phyloP scores from a whole-genome alignment of 2,888 invertebrate species.

The Pseudolycoriella hygida region DNA sequence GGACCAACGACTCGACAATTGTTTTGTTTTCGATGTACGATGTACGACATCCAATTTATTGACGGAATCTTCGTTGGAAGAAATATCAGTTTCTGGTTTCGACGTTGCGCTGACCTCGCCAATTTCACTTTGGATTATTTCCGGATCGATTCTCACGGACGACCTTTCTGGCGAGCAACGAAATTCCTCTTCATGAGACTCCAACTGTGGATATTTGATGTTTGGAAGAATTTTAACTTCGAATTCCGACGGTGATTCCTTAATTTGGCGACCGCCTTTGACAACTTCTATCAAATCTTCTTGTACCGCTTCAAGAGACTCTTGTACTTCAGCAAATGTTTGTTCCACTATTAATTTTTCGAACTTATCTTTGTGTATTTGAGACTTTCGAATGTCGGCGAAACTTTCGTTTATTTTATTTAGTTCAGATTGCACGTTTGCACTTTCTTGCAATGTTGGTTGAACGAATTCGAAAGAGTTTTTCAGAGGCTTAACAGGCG shows the following conservation, averaged over 20 bases:
- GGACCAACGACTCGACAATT: constrained; percentile 46
- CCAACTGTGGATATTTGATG: constrained; percentile 26
- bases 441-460: not conserved
- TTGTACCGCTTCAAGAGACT: constrained; percentile 50
- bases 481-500: constrained; percentile 1
- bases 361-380: constrained; percentile 26
- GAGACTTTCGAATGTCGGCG: not conserved
- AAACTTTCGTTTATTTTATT: constrained; percentile 1
- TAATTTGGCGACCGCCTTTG: constrained; percentile 42
- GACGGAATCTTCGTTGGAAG: constrained; percentile 11
- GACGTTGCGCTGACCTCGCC: not conserved
- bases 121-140: not conserved
- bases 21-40: constrained; percentile 25
- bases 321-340: constrained; percentile 52
- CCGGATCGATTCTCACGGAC: not conserved
- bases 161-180: not conserved
- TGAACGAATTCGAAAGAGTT: constrained; percentile 7
- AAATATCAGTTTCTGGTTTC: constrained; percentile 6
- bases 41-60: constrained; percentile 17
- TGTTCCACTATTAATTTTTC: constrained; percentile 44
- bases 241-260: constrained; percentile 57
- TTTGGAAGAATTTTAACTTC: constrained; percentile 44
- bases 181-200: constrained; percentile 17
- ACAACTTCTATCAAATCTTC: constrained; percentile 43
- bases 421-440: not conserved